Conservation (phyloP, 2,113 vertebrate species). For the Crypturellus undulatus region DNA sequence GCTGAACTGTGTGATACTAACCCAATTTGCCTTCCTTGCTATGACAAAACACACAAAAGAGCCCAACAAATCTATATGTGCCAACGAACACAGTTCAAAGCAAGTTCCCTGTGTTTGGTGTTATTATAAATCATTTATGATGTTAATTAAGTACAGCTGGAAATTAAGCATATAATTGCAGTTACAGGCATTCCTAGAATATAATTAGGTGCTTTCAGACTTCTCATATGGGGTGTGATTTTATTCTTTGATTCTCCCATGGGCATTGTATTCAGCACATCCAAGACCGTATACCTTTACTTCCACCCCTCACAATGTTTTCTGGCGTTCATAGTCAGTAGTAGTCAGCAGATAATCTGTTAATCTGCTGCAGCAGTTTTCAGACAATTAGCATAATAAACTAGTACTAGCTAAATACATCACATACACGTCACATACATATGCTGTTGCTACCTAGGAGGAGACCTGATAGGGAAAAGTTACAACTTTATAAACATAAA, state of each 20-base stretch:
- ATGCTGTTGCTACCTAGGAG: not conserved
- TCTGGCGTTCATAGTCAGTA: not conserved
- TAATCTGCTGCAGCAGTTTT: not conserved
- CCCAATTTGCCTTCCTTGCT: not conserved
- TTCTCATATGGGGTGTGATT: not conserved
- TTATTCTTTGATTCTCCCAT: not conserved
- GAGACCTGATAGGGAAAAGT: not conserved
- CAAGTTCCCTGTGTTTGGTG: not conserved
- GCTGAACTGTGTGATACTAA: not conserved
- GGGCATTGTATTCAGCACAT: not conserved
- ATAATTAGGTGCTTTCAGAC: conserved; percentile 35
- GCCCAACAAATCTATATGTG: fast-evolving
- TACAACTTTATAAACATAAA: not conserved
- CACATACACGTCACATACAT: not conserved
- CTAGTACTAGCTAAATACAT: not conserved
- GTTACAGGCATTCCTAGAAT: not conserved
- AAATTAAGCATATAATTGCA: conserved; percentile 51
- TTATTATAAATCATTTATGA: conserved; percentile 1
- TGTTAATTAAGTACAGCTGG: conserved; percentile 47
- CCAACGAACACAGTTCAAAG: not conserved
- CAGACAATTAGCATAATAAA: not conserved
- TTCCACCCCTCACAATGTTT: not conserved
- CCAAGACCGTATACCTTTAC: not conserved
- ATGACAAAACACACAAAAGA: not conserved
- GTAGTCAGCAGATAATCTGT: not conserved